Conservation (phyloP, 2,888 invertebrate genomes). For the Pseudococcus jackbeardsleyi region DNA sequence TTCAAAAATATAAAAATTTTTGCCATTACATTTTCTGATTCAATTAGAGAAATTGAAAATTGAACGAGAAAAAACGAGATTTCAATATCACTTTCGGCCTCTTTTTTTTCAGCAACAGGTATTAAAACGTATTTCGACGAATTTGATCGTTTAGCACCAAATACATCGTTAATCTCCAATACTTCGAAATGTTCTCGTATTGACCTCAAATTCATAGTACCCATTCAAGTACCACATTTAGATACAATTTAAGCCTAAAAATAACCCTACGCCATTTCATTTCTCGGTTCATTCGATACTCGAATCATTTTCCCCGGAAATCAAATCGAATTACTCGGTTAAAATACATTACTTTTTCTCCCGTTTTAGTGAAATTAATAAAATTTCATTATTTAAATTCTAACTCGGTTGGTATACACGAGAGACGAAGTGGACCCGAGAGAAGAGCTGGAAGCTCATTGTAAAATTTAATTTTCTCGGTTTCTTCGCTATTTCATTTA, state of each 20-base stretch:
- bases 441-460: conserved; percentile 7
- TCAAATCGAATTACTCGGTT: neutral
- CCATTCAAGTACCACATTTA: too few relatives aligned
- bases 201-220: neutral
- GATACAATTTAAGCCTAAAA: neutral
- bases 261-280: neutral
- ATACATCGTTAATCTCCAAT: too few relatives aligned
- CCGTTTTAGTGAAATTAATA: neutral
- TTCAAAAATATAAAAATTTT: too few relatives aligned
- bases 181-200: neutral
- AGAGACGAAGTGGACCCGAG: neutral
- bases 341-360: neutral
- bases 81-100: neutral
- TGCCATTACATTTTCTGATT: too few relatives aligned
- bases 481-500: conserved; percentile 12
- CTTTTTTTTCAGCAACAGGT: neutral
- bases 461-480: conserved; percentile 3
- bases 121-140: neutral
- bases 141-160: neutral
- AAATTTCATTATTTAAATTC: conserved; percentile 11
- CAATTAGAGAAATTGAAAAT: too few relatives aligned
- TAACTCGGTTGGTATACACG: neutral
- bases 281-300: neutral
- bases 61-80: too few relatives aligned
- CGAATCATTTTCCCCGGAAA: neutral